A percentile compares a stretch with the other conserved stretches of the same genome.
These are phyloP conservation scores for Xerus inauris DNA, from an alignment of 2,113 vertebrate species.

Conservation along the genomic window DNA sequence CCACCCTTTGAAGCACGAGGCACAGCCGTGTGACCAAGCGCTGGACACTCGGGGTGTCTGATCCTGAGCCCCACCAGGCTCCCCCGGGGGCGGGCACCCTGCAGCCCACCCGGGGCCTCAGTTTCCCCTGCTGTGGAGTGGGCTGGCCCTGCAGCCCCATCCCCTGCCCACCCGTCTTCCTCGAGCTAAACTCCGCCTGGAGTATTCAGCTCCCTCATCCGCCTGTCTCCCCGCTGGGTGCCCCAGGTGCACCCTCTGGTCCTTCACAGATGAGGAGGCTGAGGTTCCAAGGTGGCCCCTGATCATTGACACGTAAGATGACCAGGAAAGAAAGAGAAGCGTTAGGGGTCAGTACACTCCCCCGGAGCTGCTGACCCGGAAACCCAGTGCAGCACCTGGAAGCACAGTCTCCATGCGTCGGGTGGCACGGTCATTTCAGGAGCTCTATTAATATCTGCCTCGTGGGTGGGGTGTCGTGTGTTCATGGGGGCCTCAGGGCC, in stretches of 20 bases:
- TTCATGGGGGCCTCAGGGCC: not conserved
- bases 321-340: rapidly evolving
- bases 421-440: not conserved
- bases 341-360: rapidly evolving
- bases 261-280: not conserved
- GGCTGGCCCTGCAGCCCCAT: not conserved
- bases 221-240: not conserved
- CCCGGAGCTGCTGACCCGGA: rapidly evolving
- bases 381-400: not conserved
- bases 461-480: not conserved
- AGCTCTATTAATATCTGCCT: constrained; percentile 46
- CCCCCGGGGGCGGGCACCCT: too few species aligned
- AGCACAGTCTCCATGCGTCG: rapidly evolving
- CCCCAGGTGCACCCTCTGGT: not conserved
- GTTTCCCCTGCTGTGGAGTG: not conserved
- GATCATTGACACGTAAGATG: not conserved
- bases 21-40: too few species aligned
- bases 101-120: not conserved
- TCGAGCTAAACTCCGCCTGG: not conserved
- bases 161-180: not conserved
- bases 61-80: too few species aligned
- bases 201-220: rapidly evolving
- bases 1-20: too few species aligned
- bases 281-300: not conserved
- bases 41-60: too few species aligned